Evolutionary conservation across 1,140 invertebrate genomes (phyloP).

Genomic region (Aleiodes sp.): DNA sequence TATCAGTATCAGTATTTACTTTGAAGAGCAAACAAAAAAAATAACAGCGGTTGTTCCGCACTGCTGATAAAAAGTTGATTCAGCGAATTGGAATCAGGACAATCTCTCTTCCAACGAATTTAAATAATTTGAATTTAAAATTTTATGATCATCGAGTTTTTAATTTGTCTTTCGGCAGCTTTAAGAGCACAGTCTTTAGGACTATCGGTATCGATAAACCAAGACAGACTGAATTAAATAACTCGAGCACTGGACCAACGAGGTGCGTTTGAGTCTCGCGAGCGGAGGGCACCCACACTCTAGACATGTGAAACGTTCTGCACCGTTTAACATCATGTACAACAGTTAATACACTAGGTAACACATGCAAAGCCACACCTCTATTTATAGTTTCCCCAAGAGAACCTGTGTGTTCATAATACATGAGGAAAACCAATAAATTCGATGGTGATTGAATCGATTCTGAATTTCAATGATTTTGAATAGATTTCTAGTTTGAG

Average conservation of each 20-base stretch:
- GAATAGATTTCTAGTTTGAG: neutral
- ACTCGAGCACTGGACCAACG: conserved; percentile 1
- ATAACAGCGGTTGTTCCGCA: conserved; percentile 40
- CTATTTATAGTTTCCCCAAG: conserved; percentile 26
- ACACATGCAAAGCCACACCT: conserved; percentile 6
- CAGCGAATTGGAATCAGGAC: neutral
- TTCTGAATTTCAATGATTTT: neutral
- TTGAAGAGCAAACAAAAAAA: conserved; percentile 30
- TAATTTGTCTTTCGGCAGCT: too few species aligned
- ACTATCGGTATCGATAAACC: conserved; percentile 12
- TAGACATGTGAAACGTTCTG: conserved; percentile 24
- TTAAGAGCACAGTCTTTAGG: too few species aligned
- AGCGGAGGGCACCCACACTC: conserved; percentile 22
- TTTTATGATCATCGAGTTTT: too few species aligned
- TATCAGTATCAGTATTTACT: neutral
- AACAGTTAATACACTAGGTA: neutral
- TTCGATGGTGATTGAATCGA: neutral
- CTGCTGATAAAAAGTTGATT: conserved; percentile 4
- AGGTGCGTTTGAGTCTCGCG: neutral
- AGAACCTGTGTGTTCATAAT: neutral
- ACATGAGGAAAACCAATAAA: neutral
- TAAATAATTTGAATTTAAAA: too few species aligned
- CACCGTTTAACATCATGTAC: conserved; percentile 23
- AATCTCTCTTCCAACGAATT: too few species aligned
- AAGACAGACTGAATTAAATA: conserved; percentile 16